Base-by-base conservation (phyloP, 2,888 invertebrate genomes). In the Tachina grossa region DNA sequence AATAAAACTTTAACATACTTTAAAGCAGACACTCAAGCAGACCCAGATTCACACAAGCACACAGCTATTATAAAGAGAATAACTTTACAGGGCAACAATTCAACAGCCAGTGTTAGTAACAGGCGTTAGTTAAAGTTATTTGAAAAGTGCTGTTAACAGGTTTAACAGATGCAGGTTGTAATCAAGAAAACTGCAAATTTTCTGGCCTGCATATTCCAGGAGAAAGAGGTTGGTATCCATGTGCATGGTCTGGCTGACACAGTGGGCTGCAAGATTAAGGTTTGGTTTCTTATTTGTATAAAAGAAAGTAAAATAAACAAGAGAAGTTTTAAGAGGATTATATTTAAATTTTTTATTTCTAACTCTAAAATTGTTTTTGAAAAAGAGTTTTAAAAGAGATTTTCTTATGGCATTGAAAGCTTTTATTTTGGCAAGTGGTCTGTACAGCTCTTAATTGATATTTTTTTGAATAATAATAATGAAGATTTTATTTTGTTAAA, bases 1-100 rank as follows among this genome's bases (percentile, higher is more conserved):
- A 49, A 51, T 61, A 51, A 49, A 79, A 79, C 16, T 57, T 77
- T 77, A 77, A 77, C 71, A 77, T 57, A n/a, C 53, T 61, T 83
- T 77, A 69, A 81, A 53, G 61, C 2, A 68, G 1, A 43, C 8
- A 65, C 19, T 31, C 11, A 57, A 47, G 8, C 2, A 8, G 8
- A 10, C 19, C 9, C 39, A 41, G 3, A 43, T 11, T 43, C 10
- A 63, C 0, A 11, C 11, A 2, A 10, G 53, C 31, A 51, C 5
- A 45, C 55, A 55, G 16, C 41, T 63, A 39, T 71, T 79, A 69
- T 10, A 8, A 19, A 41, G 41, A 22, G 3, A 22, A 61, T 63
- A 14, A 13, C 57, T 49, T 59, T 41, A 69, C 47, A 76, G 41
- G 14, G 8, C 4, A n/a, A 61, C 22, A 10, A 0, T 8, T 51